These are phyloP conservation scores for Urocolius indicus DNA, from an alignment of 2,113 vertebrate species.

Conservation along the genomic window DNA sequence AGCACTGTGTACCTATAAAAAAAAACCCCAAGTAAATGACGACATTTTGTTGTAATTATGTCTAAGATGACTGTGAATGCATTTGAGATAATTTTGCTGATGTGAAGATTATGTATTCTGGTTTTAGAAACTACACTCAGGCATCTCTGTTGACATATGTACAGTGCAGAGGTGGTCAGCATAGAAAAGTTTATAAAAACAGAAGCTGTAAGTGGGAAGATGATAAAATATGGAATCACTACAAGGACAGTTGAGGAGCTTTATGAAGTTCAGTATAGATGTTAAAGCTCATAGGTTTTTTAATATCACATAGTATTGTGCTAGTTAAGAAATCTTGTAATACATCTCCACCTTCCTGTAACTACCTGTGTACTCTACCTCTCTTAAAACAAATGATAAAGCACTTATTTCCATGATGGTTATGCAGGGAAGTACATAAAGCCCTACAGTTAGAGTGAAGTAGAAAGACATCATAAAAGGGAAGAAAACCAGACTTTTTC, in stretches of 20 bases:
- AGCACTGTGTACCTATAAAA: not conserved
- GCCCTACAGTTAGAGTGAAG: not conserved
- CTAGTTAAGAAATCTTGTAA: not conserved
- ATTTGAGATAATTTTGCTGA: not conserved
- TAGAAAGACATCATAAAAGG: not conserved
- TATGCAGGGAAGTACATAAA: not conserved
- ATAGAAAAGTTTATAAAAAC: not conserved
- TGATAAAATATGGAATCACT: not conserved
- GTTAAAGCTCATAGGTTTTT: not conserved
- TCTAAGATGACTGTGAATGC: not conserved
- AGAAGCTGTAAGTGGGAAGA: not conserved
- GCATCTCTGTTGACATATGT: fast-evolving
- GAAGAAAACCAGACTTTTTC: not conserved
- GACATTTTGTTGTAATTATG: not conserved
- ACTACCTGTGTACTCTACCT: not conserved
- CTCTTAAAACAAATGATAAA: not conserved
- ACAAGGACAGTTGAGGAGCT: fast-evolving
- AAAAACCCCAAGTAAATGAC: not conserved
- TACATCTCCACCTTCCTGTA: not conserved
- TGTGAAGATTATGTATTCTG: fast-evolving
- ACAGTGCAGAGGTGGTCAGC: not conserved
- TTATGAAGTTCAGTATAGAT: not conserved
- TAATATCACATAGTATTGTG: not conserved
- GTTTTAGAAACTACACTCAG: not conserved
- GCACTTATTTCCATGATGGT: not conserved